Base-by-base conservation (phyloP, 2,888 invertebrate species). In the Sisyra nigra region DNA sequence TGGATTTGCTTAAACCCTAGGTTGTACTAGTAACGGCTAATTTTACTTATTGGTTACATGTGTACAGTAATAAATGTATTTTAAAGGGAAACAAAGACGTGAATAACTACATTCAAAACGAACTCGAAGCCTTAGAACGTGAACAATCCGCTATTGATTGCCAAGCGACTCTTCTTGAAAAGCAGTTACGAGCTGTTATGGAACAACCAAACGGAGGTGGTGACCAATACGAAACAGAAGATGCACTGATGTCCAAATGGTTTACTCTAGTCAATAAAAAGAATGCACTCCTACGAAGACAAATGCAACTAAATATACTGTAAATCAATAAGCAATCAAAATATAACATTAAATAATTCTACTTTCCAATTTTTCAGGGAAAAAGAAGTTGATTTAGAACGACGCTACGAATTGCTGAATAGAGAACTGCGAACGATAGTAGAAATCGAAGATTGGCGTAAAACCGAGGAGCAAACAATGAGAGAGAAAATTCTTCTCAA, bases 291-390 rank as follows among this genome's bases (percentile, higher is more conserved):
- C 71, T 96, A 10, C 72, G 94, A 47, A 71, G 94, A 48, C 94
- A 96, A 67, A 94, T 93, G 92, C 94, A 96, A 63, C 74, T 96
- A 29, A 94, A 96, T 60, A 94, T 96, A 62, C 68, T 87, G 85
- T 87, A 61, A 79, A 5, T n/a, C 5, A 31, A 11, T 31, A 11
- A 11, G 11, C 32, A 3, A n/a, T 31, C 32, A 3, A 3, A 31
- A 31, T 32, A 32, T 7, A 32, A 13, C 10, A 32, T 32, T 32
- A n/a, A 24, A 24, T 7, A 39, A 14, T 29, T 19, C 13, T 3
- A 18, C 9, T 6, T 42, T 34, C 13, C 13, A 7, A 3, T 46
- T 44, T 56, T 59, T 2, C 61, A 94, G 93, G 44, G 94, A 94
- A 61, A 92, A 94, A 66, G 94, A 96, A 61, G 89, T 91, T 53